A percentile compares a stretch with the other conserved stretches of the same genome.
Conservation (phyloP, 2,888 invertebrate genomes). For the Platynereis dumerilii region DNA sequence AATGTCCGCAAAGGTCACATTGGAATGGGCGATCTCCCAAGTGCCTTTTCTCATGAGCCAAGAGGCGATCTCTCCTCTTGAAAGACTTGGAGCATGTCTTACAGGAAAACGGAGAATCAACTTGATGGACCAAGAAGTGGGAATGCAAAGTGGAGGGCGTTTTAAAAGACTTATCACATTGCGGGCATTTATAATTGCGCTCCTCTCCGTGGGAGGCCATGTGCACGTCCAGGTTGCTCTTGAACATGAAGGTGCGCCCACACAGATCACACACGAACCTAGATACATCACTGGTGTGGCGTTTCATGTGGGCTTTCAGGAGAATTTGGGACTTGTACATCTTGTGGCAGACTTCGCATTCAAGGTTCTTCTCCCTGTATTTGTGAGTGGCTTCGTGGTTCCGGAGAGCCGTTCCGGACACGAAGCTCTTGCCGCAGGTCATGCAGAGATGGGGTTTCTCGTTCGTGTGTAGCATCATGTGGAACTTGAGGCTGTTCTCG, state of each 20-base stretch:
- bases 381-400: constrained; percentile 31
- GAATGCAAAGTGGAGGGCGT: constrained; percentile 52
- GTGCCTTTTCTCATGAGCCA: constrained; percentile 44
- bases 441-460: constrained; percentile 47
- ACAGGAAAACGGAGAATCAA: constrained; percentile 47
- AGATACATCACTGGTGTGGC: constrained; percentile 43
- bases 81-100: constrained; percentile 48
- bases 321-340: constrained; percentile 50
- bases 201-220: constrained; percentile 48
- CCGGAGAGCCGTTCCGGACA: constrained; percentile 37
- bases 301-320: constrained; percentile 46
- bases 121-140: constrained; percentile 50
- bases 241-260: constrained; percentile 44
- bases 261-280: constrained; percentile 39
- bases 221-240: constrained; percentile 55
- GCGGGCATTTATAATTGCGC: constrained; percentile 44
- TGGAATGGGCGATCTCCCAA: constrained; percentile 41
- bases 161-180: constrained; percentile 53
- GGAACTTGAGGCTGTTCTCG: constrained; percentile 50
- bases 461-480: constrained; percentile 49
- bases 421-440: constrained; percentile 50
- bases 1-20: constrained; percentile 41
- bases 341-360: constrained; percentile 51
- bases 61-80: constrained; percentile 35
- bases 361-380: constrained; percentile 31